phyloP scores from a whole-genome alignment of 2,113 vertebrate genomes.

The Triplophysa siluroides region DNA sequence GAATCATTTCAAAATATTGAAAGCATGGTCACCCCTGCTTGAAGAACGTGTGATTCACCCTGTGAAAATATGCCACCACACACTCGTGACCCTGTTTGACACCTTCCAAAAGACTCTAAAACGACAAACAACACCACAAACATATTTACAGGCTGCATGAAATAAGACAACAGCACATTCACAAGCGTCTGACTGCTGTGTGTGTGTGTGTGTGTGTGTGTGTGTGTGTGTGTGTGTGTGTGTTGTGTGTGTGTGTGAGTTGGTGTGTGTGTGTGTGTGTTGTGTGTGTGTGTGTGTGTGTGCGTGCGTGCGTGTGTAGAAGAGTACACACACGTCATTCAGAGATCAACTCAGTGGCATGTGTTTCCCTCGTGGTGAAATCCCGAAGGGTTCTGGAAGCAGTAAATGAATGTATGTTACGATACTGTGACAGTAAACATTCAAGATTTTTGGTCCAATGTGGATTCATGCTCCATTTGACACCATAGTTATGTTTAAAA shows the following conservation, averaged over 20 bases:
- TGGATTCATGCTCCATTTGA: too few relatives aligned
- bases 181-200: background rate
- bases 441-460: background rate
- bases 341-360: conserved; percentile 14
- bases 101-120: conserved; percentile 3
- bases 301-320: background rate
- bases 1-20: conserved; percentile 22
- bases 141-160: conserved; percentile 24
- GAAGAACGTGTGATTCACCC: conserved; percentile 8
- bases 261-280: background rate
- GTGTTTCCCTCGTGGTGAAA: conserved; percentile 13
- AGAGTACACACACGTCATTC: background rate
- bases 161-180: conserved; percentile 43
- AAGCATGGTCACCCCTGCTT: background rate
- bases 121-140: conserved; percentile 32
- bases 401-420: conserved; percentile 1
- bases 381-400: background rate
- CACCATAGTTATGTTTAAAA: too few relatives aligned
- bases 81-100: background rate
- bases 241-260: too few relatives aligned
- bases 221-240: background rate
- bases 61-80: background rate
- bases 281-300: too few relatives aligned
- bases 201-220: too few relatives aligned
- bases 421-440: background rate